These are phyloP conservation scores for Agrotis clavis DNA, from an alignment of 2,888 invertebrate species.

Conservation along the genomic window DNA sequence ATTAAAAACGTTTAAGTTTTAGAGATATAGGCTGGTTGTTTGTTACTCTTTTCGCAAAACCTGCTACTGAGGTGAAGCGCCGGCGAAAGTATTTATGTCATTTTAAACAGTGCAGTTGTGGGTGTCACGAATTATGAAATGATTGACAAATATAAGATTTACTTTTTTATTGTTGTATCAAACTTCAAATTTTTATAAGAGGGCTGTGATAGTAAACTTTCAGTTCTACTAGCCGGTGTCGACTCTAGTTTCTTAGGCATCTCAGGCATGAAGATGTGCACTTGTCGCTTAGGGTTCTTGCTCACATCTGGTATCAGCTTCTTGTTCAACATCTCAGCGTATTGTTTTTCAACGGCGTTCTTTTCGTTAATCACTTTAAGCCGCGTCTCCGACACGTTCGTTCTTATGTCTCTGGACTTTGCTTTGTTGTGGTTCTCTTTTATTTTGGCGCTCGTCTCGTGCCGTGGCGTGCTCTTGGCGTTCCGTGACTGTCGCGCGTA, in stretches of 20 bases:
- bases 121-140: not conserved
- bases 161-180: constrained; percentile 56
- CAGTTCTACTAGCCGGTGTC: constrained; percentile 76
- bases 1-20: too few species aligned
- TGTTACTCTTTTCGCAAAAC: too few species aligned
- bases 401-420: constrained; percentile 78
- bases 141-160: constrained; percentile 16
- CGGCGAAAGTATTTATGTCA: too few species aligned
- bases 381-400: constrained; percentile 81
- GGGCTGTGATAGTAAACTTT: constrained; percentile 81
- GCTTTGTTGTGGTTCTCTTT: constrained; percentile 77
- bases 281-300: constrained; percentile 91
- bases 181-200: constrained; percentile 69
- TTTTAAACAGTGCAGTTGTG: not conserved
- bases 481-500: constrained; percentile 90
- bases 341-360: constrained; percentile 84
- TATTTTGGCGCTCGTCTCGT: constrained; percentile 73
- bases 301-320: constrained; percentile 84
- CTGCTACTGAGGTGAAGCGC: too few species aligned
- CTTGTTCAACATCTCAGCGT: constrained; percentile 85
- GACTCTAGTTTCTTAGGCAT: constrained; percentile 90
- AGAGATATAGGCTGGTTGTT: too few species aligned
- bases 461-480: constrained; percentile 81
- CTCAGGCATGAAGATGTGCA: constrained; percentile 94
- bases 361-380: constrained; percentile 83